Evolutionary conservation across 2,888 invertebrate species (phyloP).

Genomic region (Mantis religiosa): DNA sequence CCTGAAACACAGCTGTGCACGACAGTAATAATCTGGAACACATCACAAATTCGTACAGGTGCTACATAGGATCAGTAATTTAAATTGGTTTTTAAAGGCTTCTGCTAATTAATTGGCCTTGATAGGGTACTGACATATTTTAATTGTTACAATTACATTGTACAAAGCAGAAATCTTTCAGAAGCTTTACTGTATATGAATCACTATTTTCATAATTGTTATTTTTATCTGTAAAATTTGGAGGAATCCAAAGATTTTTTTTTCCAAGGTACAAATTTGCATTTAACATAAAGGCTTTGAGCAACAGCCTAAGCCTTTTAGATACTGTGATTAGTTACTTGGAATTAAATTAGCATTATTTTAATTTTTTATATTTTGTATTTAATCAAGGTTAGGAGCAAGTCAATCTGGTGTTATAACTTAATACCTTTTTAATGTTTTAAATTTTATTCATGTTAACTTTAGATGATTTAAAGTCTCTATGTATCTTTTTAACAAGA

Average conservation of each 20-base stretch:
- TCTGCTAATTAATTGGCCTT: neutral
- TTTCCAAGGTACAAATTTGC: neutral
- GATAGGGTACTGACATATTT: neutral
- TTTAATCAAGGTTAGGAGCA: neutral
- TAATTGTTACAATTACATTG: neutral
- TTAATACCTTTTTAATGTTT: too few species aligned
- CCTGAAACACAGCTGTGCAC: neutral
- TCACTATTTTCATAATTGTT: neutral
- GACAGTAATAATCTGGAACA: neutral
- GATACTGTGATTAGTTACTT: neutral
- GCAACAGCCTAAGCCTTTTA: neutral
- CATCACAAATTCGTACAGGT: neutral
- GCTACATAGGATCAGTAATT: neutral
- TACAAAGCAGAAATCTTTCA: neutral
- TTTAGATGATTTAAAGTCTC: too few species aligned
- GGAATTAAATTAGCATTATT: neutral
- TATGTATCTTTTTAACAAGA: too few species aligned
- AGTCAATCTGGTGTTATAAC: neutral
- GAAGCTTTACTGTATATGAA: neutral
- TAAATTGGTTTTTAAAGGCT: neutral
- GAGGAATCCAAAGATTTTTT: neutral
- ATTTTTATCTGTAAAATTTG: neutral
- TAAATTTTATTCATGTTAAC: too few species aligned
- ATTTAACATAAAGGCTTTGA: neutral
- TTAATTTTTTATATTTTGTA: neutral